These are phyloP conservation scores for Malurus elegans DNA, from an alignment of 2,113 vertebrate genomes.

Conservation along the genomic window DNA sequence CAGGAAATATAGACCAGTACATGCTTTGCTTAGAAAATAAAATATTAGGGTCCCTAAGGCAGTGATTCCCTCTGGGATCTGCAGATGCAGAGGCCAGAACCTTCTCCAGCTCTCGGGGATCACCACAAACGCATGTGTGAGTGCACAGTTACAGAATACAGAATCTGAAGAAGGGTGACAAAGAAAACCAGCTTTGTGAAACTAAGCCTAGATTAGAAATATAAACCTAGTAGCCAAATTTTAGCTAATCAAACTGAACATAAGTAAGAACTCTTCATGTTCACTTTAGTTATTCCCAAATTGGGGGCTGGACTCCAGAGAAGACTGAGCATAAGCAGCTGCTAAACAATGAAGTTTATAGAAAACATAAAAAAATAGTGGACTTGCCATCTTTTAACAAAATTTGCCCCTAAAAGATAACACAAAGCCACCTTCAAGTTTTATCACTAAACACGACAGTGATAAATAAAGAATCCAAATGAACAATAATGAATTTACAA, in stretches of 20 bases:
- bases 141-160: rapidly evolving
- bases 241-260: not conserved
- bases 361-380: not conserved
- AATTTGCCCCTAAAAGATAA: not conserved
- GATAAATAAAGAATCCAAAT: not conserved
- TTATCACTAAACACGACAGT: not conserved
- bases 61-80: not conserved
- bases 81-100: not conserved
- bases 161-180: not conserved
- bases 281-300: not conserved
- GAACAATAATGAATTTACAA: not conserved
- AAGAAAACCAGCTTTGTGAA: not conserved
- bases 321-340: not conserved
- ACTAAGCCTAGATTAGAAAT: not conserved
- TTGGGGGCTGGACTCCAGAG: not conserved
- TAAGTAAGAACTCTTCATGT: not conserved
- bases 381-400: not conserved
- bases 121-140: not conserved
- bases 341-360: not conserved
- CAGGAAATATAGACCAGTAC: not conserved
- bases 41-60: not conserved
- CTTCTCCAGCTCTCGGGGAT: not conserved
- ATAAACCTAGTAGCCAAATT: not conserved
- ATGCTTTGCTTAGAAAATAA: not conserved
- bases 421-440: not conserved